Conservation (phyloP, 53 echinoderm and acorn worm species). For the Stichopus horrens region DNA sequence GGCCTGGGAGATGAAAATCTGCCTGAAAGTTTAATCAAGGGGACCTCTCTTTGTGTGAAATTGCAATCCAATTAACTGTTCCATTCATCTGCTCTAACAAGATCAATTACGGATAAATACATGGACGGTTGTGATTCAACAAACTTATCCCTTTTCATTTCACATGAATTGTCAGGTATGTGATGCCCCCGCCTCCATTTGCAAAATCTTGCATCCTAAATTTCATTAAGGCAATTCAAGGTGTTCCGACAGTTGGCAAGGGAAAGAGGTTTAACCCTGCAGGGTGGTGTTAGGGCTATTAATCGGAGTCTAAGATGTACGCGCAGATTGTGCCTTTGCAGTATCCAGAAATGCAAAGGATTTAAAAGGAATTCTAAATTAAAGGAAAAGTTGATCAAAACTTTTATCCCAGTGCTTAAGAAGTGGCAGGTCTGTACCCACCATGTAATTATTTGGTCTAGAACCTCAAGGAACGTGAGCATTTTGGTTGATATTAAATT, state of each 20-base stretch:
- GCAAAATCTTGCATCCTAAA: neutral
- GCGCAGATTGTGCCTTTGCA: neutral
- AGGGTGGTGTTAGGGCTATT: neutral
- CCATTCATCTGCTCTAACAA: neutral
- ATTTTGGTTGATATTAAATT: neutral
- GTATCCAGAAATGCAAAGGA: neutral
- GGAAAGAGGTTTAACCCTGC: neutral
- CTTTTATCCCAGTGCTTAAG: neutral
- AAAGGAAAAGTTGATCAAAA: neutral
- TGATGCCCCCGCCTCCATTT: neutral
- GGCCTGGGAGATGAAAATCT: no score
- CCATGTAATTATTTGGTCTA: no score
- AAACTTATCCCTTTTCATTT: neutral
- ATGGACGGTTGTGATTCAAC: neutral
- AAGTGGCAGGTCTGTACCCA: neutral
- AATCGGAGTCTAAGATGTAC: neutral
- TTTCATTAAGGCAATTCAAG: neutral
- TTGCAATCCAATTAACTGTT: no score
- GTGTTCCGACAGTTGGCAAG: neutral
- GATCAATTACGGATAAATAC: neutral
- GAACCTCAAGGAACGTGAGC: no score
- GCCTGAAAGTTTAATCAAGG: no score
- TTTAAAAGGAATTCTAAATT: neutral
- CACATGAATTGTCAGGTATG: neutral
- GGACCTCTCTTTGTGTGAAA: no score